These are phyloP conservation scores for Anabas testudineus DNA, from an alignment of 2,797 vertebrate genomes.

Conservation along the genomic window DNA sequence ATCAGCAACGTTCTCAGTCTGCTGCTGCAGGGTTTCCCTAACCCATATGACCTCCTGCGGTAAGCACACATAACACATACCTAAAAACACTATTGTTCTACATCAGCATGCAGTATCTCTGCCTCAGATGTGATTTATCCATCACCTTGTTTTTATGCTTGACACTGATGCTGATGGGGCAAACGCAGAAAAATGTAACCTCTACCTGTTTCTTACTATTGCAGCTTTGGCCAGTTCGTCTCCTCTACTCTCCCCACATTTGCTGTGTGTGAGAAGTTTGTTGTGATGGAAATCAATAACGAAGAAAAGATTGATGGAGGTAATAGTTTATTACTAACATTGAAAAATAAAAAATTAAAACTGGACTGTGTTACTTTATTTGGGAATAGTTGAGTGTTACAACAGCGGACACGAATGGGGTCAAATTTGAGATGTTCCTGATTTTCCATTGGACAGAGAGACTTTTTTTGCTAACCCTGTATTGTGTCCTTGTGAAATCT, in stretches of 20 bases:
- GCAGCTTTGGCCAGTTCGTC: constrained; percentile 97
- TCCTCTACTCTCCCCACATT: constrained; percentile 97
- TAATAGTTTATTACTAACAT: no score
- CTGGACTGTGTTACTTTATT: no score
- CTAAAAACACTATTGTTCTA: neutral
- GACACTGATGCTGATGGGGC: no score
- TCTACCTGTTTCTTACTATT: neutral
- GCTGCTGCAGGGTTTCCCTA: constrained; percentile 95
- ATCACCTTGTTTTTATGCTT: no score
- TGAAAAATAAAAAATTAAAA: no score
- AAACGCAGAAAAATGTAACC: neutral
- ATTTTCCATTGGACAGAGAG: no score
- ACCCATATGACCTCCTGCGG: constrained; percentile 94
- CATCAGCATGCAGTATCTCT: neutral
- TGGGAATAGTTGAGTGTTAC: neutral
- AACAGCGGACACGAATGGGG: no score
- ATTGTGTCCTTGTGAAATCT: neutral
- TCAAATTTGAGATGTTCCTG: no score
- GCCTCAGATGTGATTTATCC: no score
- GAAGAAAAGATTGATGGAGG: constrained; percentile 95
- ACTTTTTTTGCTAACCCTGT: neutral
- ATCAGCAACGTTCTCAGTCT: constrained; percentile 96
- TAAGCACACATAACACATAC: constrained; percentile 54
- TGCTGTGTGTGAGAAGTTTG: constrained; percentile 98
- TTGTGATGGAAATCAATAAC: constrained; percentile 95